Evolutionary conservation across 2,113 vertebrate species (phyloP).

Genomic region (Tachuris rubrigastra): DNA sequence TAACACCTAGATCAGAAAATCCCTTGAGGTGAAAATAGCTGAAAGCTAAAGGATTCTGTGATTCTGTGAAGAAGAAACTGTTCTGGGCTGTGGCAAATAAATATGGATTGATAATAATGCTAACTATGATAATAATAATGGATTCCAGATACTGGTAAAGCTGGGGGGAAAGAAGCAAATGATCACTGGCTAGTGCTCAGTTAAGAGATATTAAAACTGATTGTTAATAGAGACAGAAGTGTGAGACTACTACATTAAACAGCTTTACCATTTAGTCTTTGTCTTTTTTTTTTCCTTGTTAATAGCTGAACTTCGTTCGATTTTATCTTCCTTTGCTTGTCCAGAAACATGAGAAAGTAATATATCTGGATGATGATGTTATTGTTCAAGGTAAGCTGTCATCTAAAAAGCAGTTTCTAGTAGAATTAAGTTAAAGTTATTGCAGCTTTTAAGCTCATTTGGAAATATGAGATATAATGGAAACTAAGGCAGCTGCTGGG

Average conservation of each 20-base stretch:
- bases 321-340: conserved; percentile 92
- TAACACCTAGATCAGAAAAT: neutral
- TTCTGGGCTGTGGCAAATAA: neutral
- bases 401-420: neutral
- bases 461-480: neutral
- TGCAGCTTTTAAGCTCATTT: neutral
- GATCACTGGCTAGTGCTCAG: neutral
- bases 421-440: neutral
- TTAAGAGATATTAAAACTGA: neutral
- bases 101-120: neutral
- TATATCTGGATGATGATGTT: conserved; percentile 95
- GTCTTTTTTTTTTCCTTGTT: conserved; percentile 2
- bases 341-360: conserved; percentile 85
- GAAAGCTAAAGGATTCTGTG: neutral
- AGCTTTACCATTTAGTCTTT: neutral
- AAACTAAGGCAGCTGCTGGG: neutral
- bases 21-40: neutral
- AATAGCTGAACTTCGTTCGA: conserved; percentile 93
- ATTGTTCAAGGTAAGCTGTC: conserved; percentile 90
- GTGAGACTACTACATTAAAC: neutral
- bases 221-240: neutral
- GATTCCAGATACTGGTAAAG: neutral
- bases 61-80: neutral
- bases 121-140: too few species aligned
- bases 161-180: neutral